Evolutionary conservation across 2,888 invertebrate genomes (phyloP), one percentile per base, ranked within the genome.

Genomic region (Glaucopsyche alexis): DNA sequence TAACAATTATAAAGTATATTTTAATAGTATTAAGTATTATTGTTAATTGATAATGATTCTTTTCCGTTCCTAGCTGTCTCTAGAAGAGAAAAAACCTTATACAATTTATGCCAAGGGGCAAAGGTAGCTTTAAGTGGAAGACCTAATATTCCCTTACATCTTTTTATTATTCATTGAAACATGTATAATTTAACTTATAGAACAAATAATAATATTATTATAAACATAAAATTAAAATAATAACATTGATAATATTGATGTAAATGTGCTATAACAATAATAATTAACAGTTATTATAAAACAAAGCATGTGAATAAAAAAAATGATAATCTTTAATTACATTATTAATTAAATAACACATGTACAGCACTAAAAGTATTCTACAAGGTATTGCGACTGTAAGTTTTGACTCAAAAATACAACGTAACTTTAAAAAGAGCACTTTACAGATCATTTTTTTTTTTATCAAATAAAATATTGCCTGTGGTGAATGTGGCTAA

Each of bases 181-280:
- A 29, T 29, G 29, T 29, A 13, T 47, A 13, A 13, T 47, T 13
- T 47, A 47, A 47, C 55, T 19, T 19, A 19, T 6, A 60, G 13
- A 38, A 60, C 29, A 29, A 29, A 60, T 29, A 60, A 16, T 29
- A 60, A 29, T 13, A 60, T 29, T 29, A 19, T 29, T 60, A 29
- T 60, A 60, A 55, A 55, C 9, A 60, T 55, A 55, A 38, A 5
- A 19, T 9, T 6, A 13, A 55, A 60, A 38, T 60, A 29, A 55
- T 29, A 60, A 13, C 29, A 60, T 19, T 60, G 29, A 55, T 19
- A 19, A 55, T 55, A 19, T 11, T 55, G 2, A 55, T 5, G 19
- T 19, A 19, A 55, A 55, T 55, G 60, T 60, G 29, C 29, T 60
- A 19, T 60, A 60, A 60, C 60, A 60, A 60, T 29, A 38, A 60